Percentiles rank a stretch among this genome's conserved stretches.
phyloP scores from a whole-genome alignment of 1,140 invertebrate genomes.

The Cardiocondyla obscurior region DNA sequence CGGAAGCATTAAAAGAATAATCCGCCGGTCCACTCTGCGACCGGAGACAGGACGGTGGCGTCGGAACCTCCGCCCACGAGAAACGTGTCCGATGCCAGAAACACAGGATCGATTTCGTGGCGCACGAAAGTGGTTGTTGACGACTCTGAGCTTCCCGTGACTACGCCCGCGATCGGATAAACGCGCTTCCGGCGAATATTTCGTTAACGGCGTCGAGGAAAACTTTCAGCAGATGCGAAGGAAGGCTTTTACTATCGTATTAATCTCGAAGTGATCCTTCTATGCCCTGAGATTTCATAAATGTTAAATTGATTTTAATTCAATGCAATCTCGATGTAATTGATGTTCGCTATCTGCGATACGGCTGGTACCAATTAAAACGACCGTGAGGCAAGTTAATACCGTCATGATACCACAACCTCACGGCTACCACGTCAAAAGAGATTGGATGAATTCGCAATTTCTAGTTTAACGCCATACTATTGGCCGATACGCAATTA shows the following conservation, averaged over 20 bases:
- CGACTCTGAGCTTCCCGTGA: background rate
- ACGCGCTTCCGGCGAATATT: constrained; percentile 34
- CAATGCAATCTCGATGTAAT: constrained; percentile 14
- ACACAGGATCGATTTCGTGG: constrained; percentile 30
- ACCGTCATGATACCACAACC: background rate
- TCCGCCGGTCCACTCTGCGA: constrained; percentile 1
- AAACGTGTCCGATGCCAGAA: constrained; percentile 41
- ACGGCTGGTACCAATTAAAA: background rate
- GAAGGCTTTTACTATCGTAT: background rate
- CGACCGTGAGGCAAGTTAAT: background rate
- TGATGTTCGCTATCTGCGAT: background rate
- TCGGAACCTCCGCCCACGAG: constrained; percentile 18
- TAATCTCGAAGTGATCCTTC: background rate
- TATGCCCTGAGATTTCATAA: background rate
- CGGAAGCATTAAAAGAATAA: constrained; percentile 66
- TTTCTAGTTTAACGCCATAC: background rate
- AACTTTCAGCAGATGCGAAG: background rate
- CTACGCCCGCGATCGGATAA: background rate
- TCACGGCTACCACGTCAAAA: background rate
- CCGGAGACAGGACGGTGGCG: background rate
- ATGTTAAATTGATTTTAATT: constrained; percentile 14
- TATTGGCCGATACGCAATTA: constrained; percentile 31
- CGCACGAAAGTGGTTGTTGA: background rate
- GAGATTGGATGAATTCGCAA: background rate
- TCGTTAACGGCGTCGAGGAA: background rate